Conservation (phyloP, 1,140 invertebrate species). For the Trichoplusia ni region DNA sequence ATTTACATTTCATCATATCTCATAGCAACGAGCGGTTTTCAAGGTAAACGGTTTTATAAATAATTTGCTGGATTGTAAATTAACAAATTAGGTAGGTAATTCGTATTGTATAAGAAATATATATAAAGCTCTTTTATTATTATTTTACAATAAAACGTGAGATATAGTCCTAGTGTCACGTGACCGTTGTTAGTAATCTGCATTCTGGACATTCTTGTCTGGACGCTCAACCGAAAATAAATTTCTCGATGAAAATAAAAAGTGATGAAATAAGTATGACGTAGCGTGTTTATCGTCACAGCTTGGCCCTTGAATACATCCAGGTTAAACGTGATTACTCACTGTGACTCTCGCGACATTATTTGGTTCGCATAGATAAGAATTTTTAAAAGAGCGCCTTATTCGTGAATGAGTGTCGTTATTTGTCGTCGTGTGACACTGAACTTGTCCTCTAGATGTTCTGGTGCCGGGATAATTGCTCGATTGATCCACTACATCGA, state of each 20-base stretch:
- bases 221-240: too few species aligned
- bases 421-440: conserved; percentile 29
- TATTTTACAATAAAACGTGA: conserved; percentile 7
- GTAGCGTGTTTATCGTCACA: not conserved
- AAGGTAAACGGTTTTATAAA: conserved; percentile 66
- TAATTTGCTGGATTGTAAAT: conserved; percentile 60
- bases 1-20: conserved; percentile 64
- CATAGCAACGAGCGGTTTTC: conserved; percentile 66
- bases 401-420: conserved; percentile 35
- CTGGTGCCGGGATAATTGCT: conserved; percentile 1
- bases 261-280: not conserved
- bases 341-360: conserved; percentile 6
- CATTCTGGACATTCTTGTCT: too few species aligned
- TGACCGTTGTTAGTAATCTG: not conserved
- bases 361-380: conserved; percentile 34
- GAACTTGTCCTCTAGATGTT: conserved; percentile 35
- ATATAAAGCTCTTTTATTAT: conserved; percentile 7
- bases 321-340: conserved; percentile 20
- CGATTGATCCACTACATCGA: conserved; percentile 6
- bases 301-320: conserved; percentile 7
- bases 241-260: not conserved
- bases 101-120: conserved; percentile 27
- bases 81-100: conserved; percentile 55
- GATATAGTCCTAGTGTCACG: not conserved
- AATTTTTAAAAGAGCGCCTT: conserved; percentile 30